A percentile compares a stretch with the other conserved stretches of the same genome.
Conservation (phyloP, 1,140 invertebrate genomes). For the Onthophagus taurus region DNA sequence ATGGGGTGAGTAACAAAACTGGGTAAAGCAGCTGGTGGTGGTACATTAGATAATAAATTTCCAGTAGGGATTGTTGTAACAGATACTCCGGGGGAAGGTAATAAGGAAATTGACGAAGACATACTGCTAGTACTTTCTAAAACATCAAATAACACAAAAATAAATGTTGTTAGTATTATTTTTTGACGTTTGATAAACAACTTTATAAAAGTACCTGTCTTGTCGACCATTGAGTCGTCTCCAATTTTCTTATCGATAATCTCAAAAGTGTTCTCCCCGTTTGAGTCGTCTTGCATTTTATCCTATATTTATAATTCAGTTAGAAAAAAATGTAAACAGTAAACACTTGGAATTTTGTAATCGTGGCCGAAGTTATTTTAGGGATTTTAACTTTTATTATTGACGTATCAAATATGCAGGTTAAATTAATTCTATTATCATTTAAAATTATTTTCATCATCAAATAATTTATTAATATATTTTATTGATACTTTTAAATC, state of each 20-base stretch:
- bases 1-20: conserved; percentile 43
- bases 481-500: too few species aligned
- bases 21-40: conserved; percentile 47
- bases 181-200: background rate
- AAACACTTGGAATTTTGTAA: conserved; percentile 13
- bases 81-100: conserved; percentile 27
- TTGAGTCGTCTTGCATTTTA: conserved; percentile 39
- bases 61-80: conserved; percentile 29
- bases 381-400: conserved; percentile 1
- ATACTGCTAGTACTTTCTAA: conserved; percentile 26
- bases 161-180: conserved; percentile 3
- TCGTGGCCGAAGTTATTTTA: conserved; percentile 11
- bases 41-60: conserved; percentile 46
- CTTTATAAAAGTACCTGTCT: conserved; percentile 17
- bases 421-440: too few species aligned
- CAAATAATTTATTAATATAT: too few species aligned
- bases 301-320: too few species aligned
- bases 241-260: conserved; percentile 38
- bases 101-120: conserved; percentile 28
- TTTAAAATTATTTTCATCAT: too few species aligned
- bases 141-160: conserved; percentile 13
- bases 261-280: conserved; percentile 40
- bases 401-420: background rate
- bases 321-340: too few species aligned
- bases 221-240: conserved; percentile 22